These are phyloP conservation scores for Glomeris maerens DNA, from an alignment of 1,140 invertebrate species.

Conservation along the genomic window DNA sequence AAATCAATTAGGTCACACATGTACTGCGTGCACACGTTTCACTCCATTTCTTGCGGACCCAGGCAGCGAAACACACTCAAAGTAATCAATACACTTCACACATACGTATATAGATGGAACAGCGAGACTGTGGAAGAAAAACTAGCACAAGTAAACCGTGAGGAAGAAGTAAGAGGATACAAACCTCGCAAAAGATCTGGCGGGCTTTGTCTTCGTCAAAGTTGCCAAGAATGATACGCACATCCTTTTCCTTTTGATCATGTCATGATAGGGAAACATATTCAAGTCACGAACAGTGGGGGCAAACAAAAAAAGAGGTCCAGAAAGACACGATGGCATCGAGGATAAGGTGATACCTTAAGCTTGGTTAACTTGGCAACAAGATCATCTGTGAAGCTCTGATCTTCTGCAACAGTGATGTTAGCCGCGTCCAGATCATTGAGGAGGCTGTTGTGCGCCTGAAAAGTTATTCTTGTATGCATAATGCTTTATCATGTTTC, in stretches of 20 bases:
- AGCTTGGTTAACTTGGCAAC: constrained; percentile 64
- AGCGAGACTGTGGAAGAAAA: not conserved
- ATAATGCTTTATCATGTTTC: no score
- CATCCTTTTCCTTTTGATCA: constrained; percentile 65
- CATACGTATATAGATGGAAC: no score
- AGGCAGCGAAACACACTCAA: no score
- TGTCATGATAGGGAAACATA: not conserved
- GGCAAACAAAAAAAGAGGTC: no score
- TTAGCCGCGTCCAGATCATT: constrained; percentile 63
- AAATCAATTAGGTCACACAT: not conserved
- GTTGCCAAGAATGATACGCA: constrained; percentile 89
- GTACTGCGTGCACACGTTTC: not conserved
- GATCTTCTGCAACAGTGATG: constrained; percentile 73
- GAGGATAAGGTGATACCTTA: no score
- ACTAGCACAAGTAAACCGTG: not conserved
- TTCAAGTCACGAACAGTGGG: no score
- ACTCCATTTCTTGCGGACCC: no score
- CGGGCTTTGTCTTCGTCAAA: constrained; percentile 90
- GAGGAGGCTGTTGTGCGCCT: constrained; percentile 82
- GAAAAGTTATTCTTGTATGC: no score
- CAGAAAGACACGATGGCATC: no score
- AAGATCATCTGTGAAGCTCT: constrained; percentile 87
- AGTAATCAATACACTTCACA: no score
- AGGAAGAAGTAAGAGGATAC: not conserved
- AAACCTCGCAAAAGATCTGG: constrained; percentile 82